Conservation (phyloP, 1,140 invertebrate genomes). For the Arctopsyche grandis region DNA sequence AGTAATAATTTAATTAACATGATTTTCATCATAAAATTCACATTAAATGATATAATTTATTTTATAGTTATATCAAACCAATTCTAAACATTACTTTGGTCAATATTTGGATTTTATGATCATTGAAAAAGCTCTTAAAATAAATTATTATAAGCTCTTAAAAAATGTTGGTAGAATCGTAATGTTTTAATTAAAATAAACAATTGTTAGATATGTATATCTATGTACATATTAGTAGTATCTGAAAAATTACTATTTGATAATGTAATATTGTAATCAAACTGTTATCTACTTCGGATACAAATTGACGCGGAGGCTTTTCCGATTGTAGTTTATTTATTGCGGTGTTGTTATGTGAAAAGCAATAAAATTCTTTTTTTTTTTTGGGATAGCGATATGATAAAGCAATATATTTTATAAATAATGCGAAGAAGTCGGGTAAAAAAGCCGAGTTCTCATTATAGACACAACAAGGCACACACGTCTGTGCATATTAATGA, state of each 20-base stretch:
- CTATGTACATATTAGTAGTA: too few species aligned
- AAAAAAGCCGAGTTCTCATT: not conserved
- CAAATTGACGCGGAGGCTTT: slow-evolving; percentile 4
- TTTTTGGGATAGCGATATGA: slow-evolving; percentile 2
- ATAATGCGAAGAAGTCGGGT: not conserved
- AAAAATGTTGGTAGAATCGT: too few species aligned
- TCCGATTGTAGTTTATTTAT: slow-evolving; percentile 13
- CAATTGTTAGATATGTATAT: too few species aligned
- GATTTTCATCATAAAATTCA: too few species aligned
- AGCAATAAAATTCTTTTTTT: slow-evolving; percentile 6
- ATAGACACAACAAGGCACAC: not conserved
- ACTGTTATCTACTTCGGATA: not conserved
- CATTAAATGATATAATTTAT: too few species aligned
- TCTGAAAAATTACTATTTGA: not conserved
- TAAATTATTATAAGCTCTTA: too few species aligned
- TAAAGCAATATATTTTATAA: not conserved
- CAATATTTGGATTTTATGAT: too few species aligned
- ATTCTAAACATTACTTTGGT: too few species aligned
- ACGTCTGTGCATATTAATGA: not conserved
- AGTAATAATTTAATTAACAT: too few species aligned
- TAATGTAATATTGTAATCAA: not conserved
- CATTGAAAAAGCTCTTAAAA: too few species aligned
- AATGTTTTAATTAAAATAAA: too few species aligned
- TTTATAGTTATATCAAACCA: too few species aligned
- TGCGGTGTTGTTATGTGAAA: not conserved